Percentiles rank a stretch among this genome's conserved stretches.
phyloP scores from a whole-genome alignment of 2,113 vertebrate species.

The Poeciliopsis prolifica region DNA sequence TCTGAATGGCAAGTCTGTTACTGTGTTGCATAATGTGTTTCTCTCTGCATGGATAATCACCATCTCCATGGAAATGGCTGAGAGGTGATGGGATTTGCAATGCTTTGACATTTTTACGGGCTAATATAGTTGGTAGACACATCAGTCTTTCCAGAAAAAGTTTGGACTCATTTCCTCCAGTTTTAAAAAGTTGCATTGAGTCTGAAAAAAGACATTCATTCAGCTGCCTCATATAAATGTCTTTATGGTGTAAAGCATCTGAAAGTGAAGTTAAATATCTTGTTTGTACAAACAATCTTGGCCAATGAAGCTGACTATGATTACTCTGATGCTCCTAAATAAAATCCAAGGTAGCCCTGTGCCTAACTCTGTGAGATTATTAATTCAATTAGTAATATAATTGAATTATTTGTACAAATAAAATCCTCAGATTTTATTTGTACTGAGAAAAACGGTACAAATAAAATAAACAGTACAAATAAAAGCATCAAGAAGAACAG shows the following conservation, averaged over 20 bases:
- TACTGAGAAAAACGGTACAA: too few species aligned
- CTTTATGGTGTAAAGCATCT: neutral
- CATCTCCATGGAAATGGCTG: constrained; percentile 49
- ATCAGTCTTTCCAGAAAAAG: constrained; percentile 23
- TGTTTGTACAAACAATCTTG: neutral
- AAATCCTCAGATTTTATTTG: too few species aligned
- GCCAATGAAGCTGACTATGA: neutral
- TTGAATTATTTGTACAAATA: too few species aligned
- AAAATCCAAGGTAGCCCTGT: neutral
- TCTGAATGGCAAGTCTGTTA: constrained; percentile 71
- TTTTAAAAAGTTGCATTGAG: constrained; percentile 22
- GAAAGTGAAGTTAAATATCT: neutral
- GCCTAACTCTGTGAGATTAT: neutral
- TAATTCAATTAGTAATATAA: neutral
- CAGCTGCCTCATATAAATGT: neutral
- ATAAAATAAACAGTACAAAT: neutral
- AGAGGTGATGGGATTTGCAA: constrained; percentile 64
- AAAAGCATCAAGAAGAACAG: neutral
- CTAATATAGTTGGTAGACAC: constrained; percentile 35
- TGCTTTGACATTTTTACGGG: constrained; percentile 67
- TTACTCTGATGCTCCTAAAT: neutral
- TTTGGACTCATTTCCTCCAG: neutral
- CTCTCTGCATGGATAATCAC: constrained; percentile 61
- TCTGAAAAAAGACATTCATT: neutral
- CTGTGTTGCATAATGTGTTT: constrained; percentile 70